Base-by-base conservation (phyloP, 2,113 vertebrate species). In the Oreochromis tanganicae region DNA sequence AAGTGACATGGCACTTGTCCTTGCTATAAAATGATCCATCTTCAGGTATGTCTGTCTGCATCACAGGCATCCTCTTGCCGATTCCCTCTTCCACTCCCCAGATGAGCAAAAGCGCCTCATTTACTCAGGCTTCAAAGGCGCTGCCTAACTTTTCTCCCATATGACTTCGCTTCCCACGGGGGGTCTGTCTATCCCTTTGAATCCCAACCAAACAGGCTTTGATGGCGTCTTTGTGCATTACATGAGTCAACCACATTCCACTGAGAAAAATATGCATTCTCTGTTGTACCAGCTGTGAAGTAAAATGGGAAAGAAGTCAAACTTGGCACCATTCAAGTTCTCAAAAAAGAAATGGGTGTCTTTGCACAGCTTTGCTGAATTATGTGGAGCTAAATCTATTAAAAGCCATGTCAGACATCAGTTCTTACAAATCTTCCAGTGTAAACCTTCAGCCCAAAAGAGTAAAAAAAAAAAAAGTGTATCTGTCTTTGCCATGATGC, bases 81-180 rank as follows among this genome's bases (percentile, higher is more conserved):
- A 83, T 88, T 92, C 88, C 91, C 91, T 93, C 75, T 85, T 91
- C 89, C 85, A 75, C 82, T 90, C 87, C 91, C 90, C 84, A 94
- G 86, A 92, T 92, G 91, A 94, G 93, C 91, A 80, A 94, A 93
- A 92, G 93, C 32, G 78, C 92, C 95, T 96, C 85, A 95, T 96
- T 95, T 96, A 94, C 91, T 93, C 87, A 81, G 82, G 94, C 95
- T 95, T 96, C 94, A 96, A 96, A 96, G 93, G 80, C 94, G 59
- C 85, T 90, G 91, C 93, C 92, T 93, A 93, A 94, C 93, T 94
- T 94, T 91, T 92, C 89, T 94, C 94, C 94, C 94, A 88, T 57
- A 94, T 93, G 94, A 94, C 91, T 94, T 84, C 1, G 4, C 83
- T 83, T 94, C 93, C 92, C 93, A 88, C 54, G 91, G 92, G 91